A percentile compares a stretch with the other conserved stretches of the same genome.
phyloP scores from a whole-genome alignment of 1,140 invertebrate genomes.

The Pseudomyrmex dendroicus region DNA sequence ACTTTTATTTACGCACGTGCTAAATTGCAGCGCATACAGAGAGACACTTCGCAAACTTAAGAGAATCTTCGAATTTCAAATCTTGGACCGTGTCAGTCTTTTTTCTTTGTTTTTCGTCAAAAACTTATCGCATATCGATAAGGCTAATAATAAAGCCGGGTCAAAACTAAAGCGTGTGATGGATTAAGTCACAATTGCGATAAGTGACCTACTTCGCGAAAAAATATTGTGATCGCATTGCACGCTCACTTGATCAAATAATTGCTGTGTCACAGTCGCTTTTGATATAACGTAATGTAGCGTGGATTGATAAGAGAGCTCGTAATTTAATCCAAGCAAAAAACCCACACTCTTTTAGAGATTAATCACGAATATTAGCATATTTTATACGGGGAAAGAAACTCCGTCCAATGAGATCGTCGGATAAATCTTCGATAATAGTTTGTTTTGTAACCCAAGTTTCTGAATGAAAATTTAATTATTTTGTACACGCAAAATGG shows the following conservation, averaged over 20 bases:
- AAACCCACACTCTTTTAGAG: not conserved
- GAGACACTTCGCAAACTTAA: not conserved
- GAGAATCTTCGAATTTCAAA: too few species aligned
- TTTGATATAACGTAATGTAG: slow-evolving; percentile 29
- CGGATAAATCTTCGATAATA: too few species aligned
- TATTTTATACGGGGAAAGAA: too few species aligned
- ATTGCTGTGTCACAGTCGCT: slow-evolving; percentile 1
- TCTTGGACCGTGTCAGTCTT: too few species aligned
- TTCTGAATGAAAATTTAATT: too few species aligned
- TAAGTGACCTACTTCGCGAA: slow-evolving; percentile 54
- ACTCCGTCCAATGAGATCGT: too few species aligned
- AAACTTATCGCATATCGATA: slow-evolving; percentile 50
- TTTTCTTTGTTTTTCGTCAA: not conserved
- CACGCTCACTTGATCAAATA: slow-evolving; percentile 36
- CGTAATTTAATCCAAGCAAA: not conserved
- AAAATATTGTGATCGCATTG: slow-evolving; percentile 46
- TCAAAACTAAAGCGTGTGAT: slow-evolving; percentile 52
- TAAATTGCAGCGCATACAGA: not conserved
- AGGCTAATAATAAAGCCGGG: slow-evolving; percentile 38
- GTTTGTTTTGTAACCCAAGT: too few species aligned
- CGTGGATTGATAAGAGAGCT: slow-evolving; percentile 2
- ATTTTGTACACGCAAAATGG: not conserved
- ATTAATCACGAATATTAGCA: too few species aligned
- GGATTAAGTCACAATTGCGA: slow-evolving; percentile 45
- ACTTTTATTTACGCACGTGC: not conserved